These are phyloP conservation scores for Ophiodon elongatus DNA, from an alignment of 2,113 vertebrate species.

Conservation along the genomic window DNA sequence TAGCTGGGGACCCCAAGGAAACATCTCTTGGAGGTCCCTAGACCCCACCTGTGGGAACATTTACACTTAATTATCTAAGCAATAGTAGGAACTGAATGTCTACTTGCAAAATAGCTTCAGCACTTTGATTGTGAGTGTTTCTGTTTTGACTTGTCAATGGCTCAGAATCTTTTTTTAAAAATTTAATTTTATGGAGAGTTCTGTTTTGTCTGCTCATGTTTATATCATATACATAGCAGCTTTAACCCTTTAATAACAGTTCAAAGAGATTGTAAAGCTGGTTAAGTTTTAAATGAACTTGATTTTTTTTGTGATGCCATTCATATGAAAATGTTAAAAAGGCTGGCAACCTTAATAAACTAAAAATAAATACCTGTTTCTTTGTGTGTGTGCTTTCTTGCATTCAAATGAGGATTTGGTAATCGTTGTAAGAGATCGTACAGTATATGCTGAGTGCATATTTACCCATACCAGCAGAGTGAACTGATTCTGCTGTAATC, in stretches of 20 bases:
- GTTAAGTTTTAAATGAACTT: background rate
- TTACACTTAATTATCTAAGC: background rate
- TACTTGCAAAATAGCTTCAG: background rate
- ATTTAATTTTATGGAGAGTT: background rate
- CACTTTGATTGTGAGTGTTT: constrained; percentile 32
- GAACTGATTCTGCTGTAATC: constrained; percentile 19
- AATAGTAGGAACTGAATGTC: background rate
- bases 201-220: constrained; percentile 17
- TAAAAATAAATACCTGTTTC: background rate
- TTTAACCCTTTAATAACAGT: background rate
- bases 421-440: background rate
- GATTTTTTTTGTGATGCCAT: constrained; percentile 49
- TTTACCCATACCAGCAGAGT: constrained; percentile 7
- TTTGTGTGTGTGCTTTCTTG: background rate
- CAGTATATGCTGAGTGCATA: background rate
- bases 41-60: background rate
- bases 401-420: background rate
- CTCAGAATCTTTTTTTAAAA: background rate
- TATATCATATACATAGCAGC: constrained; percentile 6
- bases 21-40: background rate
- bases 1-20: background rate
- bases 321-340: background rate
- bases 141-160: constrained; percentile 19
- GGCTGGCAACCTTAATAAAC: constrained; percentile 36
- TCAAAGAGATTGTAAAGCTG: constrained; percentile 6